A percentile compares a stretch with the other conserved stretches of the same genome.
These are phyloP conservation scores for Champsocephalus esox DNA, from an alignment of 2,797 vertebrate genomes.

Conservation along the genomic window DNA sequence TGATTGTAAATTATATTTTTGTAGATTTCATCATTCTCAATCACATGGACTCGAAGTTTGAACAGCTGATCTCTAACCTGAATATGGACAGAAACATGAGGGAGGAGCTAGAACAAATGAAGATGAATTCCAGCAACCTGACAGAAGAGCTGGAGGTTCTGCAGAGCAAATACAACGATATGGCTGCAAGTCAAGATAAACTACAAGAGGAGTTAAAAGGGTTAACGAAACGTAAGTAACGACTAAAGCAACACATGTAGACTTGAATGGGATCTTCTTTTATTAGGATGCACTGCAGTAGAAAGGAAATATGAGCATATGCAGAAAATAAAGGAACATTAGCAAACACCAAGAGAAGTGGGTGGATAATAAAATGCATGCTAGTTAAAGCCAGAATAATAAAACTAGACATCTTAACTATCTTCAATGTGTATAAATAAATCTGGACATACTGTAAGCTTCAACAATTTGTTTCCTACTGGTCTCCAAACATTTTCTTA, in stretches of 20 bases:
- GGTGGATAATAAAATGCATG: not conserved
- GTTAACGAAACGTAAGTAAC: constrained; percentile 22
- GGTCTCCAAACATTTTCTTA: not conserved
- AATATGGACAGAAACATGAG: constrained; percentile 27
- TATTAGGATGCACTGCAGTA: constrained; percentile 1
- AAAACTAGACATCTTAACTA: not conserved
- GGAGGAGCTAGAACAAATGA: constrained; percentile 35
- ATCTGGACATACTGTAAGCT: not conserved
- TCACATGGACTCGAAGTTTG: constrained; percentile 2
- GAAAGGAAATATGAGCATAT: not conserved
- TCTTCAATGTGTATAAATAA: not conserved
- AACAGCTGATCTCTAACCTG: constrained; percentile 24
- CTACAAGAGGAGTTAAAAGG: constrained; percentile 17
- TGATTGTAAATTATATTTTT: constrained; percentile 2
- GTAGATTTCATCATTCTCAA: constrained; percentile 19
- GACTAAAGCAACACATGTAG: not conserved
- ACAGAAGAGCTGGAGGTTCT: constrained; percentile 23
- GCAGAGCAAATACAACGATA: constrained; percentile 16
- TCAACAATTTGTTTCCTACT: not conserved
- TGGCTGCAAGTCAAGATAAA: constrained; percentile 14
- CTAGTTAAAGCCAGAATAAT: not conserved
- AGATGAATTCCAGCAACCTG: constrained; percentile 14
- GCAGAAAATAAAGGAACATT: not conserved
- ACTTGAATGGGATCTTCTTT: not conserved
- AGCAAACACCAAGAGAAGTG: not conserved